Percentiles rank a stretch among this genome's conserved stretches.
Evolutionary conservation across 2,113 vertebrate genomes (phyloP).

Genomic region (Planiliza haematocheilus): DNA sequence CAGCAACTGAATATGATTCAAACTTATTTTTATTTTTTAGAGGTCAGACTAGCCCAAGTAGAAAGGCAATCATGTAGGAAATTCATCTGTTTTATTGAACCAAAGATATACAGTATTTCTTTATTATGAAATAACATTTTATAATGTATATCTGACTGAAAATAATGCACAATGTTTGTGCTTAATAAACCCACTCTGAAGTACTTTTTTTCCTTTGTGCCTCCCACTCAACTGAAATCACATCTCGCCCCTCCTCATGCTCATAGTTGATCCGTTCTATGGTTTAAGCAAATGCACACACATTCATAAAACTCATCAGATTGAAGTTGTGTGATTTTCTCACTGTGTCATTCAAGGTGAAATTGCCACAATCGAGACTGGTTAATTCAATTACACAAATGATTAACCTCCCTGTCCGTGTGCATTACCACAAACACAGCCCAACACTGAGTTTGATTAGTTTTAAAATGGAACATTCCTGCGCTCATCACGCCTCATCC

Average conservation of each 20-base stretch:
- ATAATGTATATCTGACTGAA: constrained; percentile 14
- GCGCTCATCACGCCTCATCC: not conserved
- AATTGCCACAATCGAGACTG: constrained; percentile 10
- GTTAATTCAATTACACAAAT: constrained; percentile 32
- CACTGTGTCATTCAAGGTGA: constrained; percentile 21
- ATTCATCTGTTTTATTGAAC: constrained; percentile 41
- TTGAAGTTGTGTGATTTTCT: not conserved
- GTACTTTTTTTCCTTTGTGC: not conserved
- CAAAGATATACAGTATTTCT: constrained; percentile 32
- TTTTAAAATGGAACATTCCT: not conserved
- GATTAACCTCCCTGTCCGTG: constrained; percentile 13
- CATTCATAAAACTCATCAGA: not conserved
- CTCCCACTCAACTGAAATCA: not conserved
- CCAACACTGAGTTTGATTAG: not conserved
- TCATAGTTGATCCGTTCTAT: not conserved
- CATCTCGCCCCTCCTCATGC: not conserved
- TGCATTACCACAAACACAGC: constrained; percentile 1
- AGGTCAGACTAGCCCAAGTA: constrained; percentile 7
- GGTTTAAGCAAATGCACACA: not conserved
- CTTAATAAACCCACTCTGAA: constrained; percentile 21
- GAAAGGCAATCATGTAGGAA: constrained; percentile 4
- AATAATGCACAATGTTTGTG: constrained; percentile 23
- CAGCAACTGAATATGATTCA: not conserved
- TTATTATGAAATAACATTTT: constrained; percentile 24
- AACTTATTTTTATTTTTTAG: no score